phyloP scores from a whole-genome alignment of 2,797 vertebrate genomes.

The Phrynocephalus forsythii region DNA sequence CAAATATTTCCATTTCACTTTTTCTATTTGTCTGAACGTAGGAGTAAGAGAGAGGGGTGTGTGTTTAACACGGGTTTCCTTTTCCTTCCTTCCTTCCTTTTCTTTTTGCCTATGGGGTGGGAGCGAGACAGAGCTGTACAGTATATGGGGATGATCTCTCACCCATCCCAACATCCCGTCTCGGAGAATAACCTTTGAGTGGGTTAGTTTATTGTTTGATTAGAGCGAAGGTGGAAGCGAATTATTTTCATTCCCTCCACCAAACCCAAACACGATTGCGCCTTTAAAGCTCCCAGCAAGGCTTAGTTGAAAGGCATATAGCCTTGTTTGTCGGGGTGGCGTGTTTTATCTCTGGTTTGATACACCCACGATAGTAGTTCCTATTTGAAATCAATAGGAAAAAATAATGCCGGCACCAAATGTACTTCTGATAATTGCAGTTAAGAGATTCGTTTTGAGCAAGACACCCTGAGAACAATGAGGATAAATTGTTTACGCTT shows the following conservation, averaged over 20 bases:
- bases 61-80: neutral
- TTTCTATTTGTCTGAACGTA: neutral
- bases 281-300: slow-evolving; percentile 68
- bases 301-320: slow-evolving; percentile 71
- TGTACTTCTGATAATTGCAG: slow-evolving; percentile 38
- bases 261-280: slow-evolving; percentile 63
- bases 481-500: slow-evolving; percentile 2
- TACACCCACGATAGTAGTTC: slow-evolving; percentile 23
- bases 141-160: slow-evolving; percentile 44
- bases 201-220: slow-evolving; percentile 76
- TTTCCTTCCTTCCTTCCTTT: too few species aligned
- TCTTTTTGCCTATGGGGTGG: neutral
- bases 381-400: slow-evolving; percentile 58
- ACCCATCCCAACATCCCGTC: slow-evolving; percentile 44
- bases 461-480: slow-evolving; percentile 4
- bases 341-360: slow-evolving; percentile 74
- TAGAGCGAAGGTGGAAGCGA: slow-evolving; percentile 71
- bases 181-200: slow-evolving; percentile 70
- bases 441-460: slow-evolving; percentile 50
- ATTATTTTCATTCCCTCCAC: slow-evolving; percentile 77
- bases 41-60: neutral
- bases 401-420: slow-evolving; percentile 46
- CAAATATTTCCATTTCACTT: slow-evolving; percentile 15
- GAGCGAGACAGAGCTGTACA: neutral
- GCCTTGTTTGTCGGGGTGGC: slow-evolving; percentile 75